Conservation (phyloP, 2,113 vertebrate species). For the Oxygymnocypris stewartii region DNA sequence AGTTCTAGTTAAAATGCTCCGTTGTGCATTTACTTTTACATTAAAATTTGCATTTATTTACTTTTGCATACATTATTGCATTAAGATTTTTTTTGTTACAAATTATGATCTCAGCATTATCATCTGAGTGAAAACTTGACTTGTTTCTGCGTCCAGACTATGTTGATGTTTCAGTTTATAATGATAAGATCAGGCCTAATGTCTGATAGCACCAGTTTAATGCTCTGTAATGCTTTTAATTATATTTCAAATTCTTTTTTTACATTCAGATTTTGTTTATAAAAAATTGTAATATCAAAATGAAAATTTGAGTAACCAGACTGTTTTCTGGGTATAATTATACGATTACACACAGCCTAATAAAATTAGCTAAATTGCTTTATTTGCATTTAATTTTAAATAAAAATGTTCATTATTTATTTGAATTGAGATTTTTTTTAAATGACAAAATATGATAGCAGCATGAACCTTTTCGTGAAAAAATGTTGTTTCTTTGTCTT, state of each 20-base stretch:
- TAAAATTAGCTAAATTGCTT: neutral
- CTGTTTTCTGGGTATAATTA: neutral
- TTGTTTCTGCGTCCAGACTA: too few relatives aligned
- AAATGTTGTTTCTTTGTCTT: constrained; percentile 22
- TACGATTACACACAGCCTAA: neutral
- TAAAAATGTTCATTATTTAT: neutral
- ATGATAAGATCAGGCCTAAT: too few relatives aligned
- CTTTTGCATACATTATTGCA: neutral
- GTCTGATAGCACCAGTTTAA: too few relatives aligned
- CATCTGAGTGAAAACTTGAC: neutral
- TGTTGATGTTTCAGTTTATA: too few relatives aligned
- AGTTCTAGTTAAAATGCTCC: neutral
- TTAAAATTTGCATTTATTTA: neutral
- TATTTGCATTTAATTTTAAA: neutral
- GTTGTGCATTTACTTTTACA: neutral
- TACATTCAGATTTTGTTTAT: neutral
- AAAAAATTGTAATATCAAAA: neutral
- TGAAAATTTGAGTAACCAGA: neutral
- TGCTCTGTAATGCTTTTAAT: too few relatives aligned
- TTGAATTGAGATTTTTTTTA: neutral
- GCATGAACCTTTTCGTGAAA: neutral
- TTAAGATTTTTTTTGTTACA: neutral
- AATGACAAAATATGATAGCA: neutral
- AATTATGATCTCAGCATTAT: neutral
- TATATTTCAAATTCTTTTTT: neutral